Base-by-base conservation (phyloP, 2,113 vertebrate species). In the Empidonax alnorum region DNA sequence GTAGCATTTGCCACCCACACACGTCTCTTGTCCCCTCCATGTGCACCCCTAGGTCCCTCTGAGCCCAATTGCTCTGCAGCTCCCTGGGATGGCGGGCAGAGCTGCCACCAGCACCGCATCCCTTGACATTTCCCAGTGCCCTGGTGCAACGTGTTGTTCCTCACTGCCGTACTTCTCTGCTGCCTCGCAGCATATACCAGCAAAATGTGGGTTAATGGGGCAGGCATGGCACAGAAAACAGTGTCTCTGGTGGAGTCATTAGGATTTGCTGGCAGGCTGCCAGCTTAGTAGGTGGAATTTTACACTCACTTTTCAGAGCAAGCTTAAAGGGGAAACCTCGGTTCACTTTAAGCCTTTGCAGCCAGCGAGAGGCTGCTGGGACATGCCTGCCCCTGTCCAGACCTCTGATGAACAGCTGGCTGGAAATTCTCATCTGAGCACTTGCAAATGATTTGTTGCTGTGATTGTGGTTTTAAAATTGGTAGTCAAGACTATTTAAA, bases 131-230 rank as follows among this genome's bases (percentile, higher is more conserved):
- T 65, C 84, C 49, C 81, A 4, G 41, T 0, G 56, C 16, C 0
- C n/a, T 1, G 24, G 0, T 3, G 30, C 14, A 28, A 9, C 0
- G 4, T 14, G 11, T 12, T 31, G 28, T 28, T 77, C 69, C 67
- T 28, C 4, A 0, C 55, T 72, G 44, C 1, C 9, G 33, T 7
- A 2, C 49, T 62, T 10, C 33, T 6, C 61, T 22, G 33, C 87
- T 44, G 2, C 82, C 30, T 47, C 33, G 67, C 61, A 10, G 85
- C 75, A 16, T 23, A 9, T 1, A 49, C 92, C 93, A 87, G 96
- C 92, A 94, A 53, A 89, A 93, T 69, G 89, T 84, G 96, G 93
- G 93, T 96, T 96, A 97, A 96, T 41, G 81, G 95, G 94, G 35
- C 89, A 93, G 87, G 79, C 84, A 89, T 91, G 94, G 96, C 93